Evolutionary conservation across 2,888 invertebrate genomes (phyloP).

Genomic region (Lasioglossum calceatum): DNA sequence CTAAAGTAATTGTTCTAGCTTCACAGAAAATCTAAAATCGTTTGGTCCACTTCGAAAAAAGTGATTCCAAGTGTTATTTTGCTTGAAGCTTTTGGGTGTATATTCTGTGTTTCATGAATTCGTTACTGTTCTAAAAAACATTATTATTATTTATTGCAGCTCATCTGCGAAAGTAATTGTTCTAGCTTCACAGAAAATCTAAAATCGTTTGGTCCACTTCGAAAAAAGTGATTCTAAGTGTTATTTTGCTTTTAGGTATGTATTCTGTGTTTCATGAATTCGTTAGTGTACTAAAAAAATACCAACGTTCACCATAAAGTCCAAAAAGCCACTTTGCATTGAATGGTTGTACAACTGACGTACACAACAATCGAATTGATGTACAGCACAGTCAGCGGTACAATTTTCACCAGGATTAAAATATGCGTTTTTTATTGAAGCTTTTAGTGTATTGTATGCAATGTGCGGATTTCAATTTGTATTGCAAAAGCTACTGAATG

Average conservation of each 20-base stretch:
- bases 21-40: not conserved
- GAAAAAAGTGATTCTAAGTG: not conserved
- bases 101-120: not conserved
- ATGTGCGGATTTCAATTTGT: not conserved
- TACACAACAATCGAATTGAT: not conserved
- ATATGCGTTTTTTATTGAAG: not conserved
- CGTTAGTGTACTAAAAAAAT: not conserved
- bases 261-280: not conserved
- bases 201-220: not conserved
- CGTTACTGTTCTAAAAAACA: not conserved
- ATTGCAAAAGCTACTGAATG: not conserved
- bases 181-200: not conserved
- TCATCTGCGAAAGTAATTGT: not conserved
- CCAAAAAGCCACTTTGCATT: not conserved
- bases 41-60: not conserved
- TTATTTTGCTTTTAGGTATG: too few relatives aligned
- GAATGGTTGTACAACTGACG: not conserved
- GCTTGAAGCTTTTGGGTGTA: not conserved
- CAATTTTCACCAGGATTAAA: not conserved
- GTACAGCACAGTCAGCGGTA: not conserved
- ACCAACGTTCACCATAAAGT: not conserved
- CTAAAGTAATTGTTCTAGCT: not conserved
- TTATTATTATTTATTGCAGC: too few relatives aligned
- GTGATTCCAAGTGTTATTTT: too few relatives aligned
- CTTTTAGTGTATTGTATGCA: not conserved